Conservation (phyloP, 2,888 invertebrate genomes). For the Torymus texanus region DNA sequence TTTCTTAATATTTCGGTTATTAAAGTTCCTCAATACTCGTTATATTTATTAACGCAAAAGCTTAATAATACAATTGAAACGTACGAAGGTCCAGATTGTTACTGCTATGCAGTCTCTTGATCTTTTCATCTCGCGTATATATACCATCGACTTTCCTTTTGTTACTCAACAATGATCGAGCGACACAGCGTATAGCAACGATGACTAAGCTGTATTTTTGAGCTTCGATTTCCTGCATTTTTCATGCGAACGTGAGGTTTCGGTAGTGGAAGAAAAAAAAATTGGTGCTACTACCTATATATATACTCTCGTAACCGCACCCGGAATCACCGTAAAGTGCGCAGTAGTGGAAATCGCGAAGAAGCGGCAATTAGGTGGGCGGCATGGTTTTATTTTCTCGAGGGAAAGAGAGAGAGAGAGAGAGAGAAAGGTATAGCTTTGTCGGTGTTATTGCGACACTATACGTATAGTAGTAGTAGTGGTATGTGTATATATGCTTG, state of each 20-base stretch:
- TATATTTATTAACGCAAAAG: too few species aligned
- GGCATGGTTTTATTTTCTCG: slow-evolving; percentile 54
- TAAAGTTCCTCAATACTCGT: too few species aligned
- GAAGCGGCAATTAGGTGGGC: slow-evolving; percentile 67
- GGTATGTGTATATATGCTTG: too few species aligned
- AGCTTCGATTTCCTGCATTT: not conserved
- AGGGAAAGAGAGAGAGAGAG: not conserved
- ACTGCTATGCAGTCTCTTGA: not conserved
- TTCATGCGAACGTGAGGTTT: slow-evolving; percentile 15
- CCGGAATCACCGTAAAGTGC: slow-evolving; percentile 67
- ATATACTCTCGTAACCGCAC: slow-evolving; percentile 66
- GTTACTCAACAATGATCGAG: not conserved
- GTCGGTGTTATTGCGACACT: slow-evolving; percentile 33
- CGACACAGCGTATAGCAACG: slow-evolving; percentile 28
- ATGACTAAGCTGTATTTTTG: slow-evolving; percentile 50
- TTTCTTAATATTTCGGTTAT: too few species aligned
- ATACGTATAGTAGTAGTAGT: not conserved
- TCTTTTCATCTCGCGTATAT: slow-evolving; percentile 1
- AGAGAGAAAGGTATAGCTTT: not conserved
- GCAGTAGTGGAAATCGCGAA: slow-evolving; percentile 68
- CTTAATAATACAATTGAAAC: too few species aligned
- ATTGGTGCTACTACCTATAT: slow-evolving; percentile 21
- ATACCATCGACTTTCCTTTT: slow-evolving; percentile 6
- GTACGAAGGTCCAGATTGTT: not conserved
- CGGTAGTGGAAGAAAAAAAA: slow-evolving; percentile 20